phyloP scores from a whole-genome alignment of 2,888 invertebrate species.

The Bugula neritina region DNA sequence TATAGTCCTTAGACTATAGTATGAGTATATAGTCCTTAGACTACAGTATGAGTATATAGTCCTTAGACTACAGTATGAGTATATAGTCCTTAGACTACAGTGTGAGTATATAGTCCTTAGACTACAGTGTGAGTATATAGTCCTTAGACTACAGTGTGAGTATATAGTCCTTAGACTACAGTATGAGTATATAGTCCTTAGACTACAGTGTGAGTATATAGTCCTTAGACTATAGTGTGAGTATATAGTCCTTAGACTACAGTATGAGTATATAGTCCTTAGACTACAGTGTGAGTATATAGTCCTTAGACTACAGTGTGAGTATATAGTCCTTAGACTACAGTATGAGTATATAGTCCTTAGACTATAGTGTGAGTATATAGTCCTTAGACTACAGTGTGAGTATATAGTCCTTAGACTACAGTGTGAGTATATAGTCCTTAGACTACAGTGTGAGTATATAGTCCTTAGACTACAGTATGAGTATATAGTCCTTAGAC shows the following conservation, averaged over 20 bases:
- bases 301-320: not conserved
- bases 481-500: not conserved
- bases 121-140: not conserved
- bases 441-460: not conserved
- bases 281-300: not conserved
- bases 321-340: not conserved
- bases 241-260: not conserved
- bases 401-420: no score
- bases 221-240: not conserved
- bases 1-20: not conserved
- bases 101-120: not conserved
- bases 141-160: not conserved
- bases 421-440: no score
- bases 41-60: not conserved
- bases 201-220: not conserved
- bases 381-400: not conserved
- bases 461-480: not conserved
- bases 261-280: not conserved
- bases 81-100: not conserved
- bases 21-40: not conserved
- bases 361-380: not conserved
- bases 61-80: not conserved
- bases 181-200: not conserved
- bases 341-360: not conserved
- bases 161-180: not conserved